Evolutionary conservation across 2,797 vertebrate genomes (phyloP).

Genomic region (Nannoperca obscura): DNA sequence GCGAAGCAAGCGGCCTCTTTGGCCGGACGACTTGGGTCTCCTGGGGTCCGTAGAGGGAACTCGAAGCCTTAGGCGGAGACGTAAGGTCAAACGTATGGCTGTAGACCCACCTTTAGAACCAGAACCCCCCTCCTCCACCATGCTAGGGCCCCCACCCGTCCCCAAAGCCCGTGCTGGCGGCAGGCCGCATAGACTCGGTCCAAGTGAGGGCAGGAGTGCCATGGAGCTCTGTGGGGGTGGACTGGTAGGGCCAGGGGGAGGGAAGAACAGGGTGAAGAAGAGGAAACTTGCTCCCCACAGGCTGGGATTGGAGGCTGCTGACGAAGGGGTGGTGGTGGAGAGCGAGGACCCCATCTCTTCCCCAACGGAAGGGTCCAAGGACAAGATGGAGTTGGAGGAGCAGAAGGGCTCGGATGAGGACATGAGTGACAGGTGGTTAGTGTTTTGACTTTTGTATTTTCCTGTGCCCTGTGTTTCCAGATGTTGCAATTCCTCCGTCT

Average conservation of each 20-base stretch:
- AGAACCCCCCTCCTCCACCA: conserved; percentile 77
- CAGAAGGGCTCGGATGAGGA: conserved; percentile 97
- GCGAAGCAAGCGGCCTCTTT: conserved; percentile 91
- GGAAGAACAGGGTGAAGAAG: conserved; percentile 93
- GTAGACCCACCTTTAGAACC: conserved; percentile 91
- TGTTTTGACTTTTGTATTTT: conserved; percentile 71
- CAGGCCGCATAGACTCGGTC: conserved; percentile 83
- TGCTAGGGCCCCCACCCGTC: conserved; percentile 85
- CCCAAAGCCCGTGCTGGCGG: conserved; percentile 86
- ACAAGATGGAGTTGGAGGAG: conserved; percentile 98
- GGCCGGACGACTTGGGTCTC: conserved; percentile 90
- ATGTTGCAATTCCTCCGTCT: neutral
- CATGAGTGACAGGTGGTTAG: conserved; percentile 99
- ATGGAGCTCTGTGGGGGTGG: conserved; percentile 83
- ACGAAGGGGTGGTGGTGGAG: conserved; percentile 96
- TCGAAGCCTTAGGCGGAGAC: conserved; percentile 91
- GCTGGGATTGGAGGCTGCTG: conserved; percentile 87
- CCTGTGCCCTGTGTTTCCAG: neutral
- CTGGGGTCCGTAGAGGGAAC: conserved; percentile 83
- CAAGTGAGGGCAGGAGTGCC: conserved; percentile 78
- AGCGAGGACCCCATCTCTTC: conserved; percentile 87
- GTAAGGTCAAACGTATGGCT: conserved; percentile 98
- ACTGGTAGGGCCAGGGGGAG: conserved; percentile 75
- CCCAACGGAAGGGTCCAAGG: conserved; percentile 85
- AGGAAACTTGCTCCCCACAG: conserved; percentile 89